Percentiles rank a stretch among this genome's conserved stretches.
phyloP scores from a whole-genome alignment of 2,797 vertebrate species.

The Schizopygopsis pylzovi region DNA sequence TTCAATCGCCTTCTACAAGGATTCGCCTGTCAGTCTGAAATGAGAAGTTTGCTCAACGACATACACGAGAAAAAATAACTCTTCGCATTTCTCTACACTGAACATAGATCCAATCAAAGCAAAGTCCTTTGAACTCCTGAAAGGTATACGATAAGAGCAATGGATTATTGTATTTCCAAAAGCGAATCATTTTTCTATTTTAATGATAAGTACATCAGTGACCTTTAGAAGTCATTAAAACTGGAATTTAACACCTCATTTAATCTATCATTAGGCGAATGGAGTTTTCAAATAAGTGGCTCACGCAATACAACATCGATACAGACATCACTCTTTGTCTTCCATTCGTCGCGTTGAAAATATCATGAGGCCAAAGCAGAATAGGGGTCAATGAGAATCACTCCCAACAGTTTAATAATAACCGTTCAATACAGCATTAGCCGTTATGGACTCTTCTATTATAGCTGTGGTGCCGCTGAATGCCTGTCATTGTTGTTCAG shows the following conservation, averaged over 20 bases:
- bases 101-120: slow-evolving; percentile 13
- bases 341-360: slow-evolving; percentile 21
- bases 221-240: slow-evolving; percentile 62
- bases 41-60: slow-evolving; percentile 31
- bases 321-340: slow-evolving; percentile 43
- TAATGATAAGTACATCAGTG: slow-evolving; percentile 48
- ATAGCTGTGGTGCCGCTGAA: slow-evolving; percentile 34
- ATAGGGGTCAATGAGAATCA: slow-evolving; percentile 41
- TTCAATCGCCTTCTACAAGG: slow-evolving; percentile 57
- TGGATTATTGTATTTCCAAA: slow-evolving; percentile 44
- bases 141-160: slow-evolving; percentile 29
- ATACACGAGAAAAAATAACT: too few species aligned
- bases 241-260: slow-evolving; percentile 55
- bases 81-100: background rate
- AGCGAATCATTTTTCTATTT: slow-evolving; percentile 48
- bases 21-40: slow-evolving; percentile 53
- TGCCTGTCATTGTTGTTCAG: slow-evolving; percentile 46
- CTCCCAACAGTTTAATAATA: slow-evolving; percentile 49
- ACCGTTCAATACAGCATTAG: slow-evolving; percentile 34
- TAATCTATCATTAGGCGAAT: slow-evolving; percentile 55
- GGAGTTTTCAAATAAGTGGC: slow-evolving; percentile 32
- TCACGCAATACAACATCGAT: slow-evolving; percentile 34
- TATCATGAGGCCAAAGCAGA: slow-evolving; percentile 28
- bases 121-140: slow-evolving; percentile 23
- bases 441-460: slow-evolving; percentile 35